Evolutionary conservation across 2,797 vertebrate species (phyloP).

Genomic region (Pygocentrus nattereri): DNA sequence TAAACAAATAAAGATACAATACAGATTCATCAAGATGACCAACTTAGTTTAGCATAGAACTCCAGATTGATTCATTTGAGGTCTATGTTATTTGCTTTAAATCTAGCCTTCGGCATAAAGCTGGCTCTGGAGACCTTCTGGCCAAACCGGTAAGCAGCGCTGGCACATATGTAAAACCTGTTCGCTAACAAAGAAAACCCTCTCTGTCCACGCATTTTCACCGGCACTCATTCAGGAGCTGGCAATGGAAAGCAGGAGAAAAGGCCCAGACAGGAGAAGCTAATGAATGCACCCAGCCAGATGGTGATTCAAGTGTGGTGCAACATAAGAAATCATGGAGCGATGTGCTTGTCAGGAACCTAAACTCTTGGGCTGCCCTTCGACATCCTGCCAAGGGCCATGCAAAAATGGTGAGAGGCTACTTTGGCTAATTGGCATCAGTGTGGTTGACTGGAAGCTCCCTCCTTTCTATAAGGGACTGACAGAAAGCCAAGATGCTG

Average conservation of each 20-base stretch:
- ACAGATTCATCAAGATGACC: background rate
- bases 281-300: slow-evolving; percentile 53
- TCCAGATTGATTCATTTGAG: background rate
- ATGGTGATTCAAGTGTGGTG: slow-evolving; percentile 56
- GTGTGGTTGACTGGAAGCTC: slow-evolving; percentile 32
- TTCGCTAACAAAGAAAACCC: slow-evolving; percentile 1
- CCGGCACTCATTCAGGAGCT: slow-evolving; percentile 20
- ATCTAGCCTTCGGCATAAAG: background rate
- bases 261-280: slow-evolving; percentile 37
- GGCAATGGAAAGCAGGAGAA: slow-evolving; percentile 44
- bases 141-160: background rate
- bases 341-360: slow-evolving; percentile 34
- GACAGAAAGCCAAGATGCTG: slow-evolving; percentile 19
- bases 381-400: slow-evolving; percentile 40
- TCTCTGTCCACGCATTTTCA: slow-evolving; percentile 7
- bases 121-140: background rate
- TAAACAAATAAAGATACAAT: background rate
- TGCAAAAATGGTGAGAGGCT: slow-evolving; percentile 36
- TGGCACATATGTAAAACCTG: background rate
- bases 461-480: slow-evolving; percentile 30
- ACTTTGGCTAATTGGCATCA: slow-evolving; percentile 46
- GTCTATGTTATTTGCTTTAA: background rate
- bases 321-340: slow-evolving; percentile 40
- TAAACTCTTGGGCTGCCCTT: slow-evolving; percentile 36
- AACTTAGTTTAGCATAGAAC: too few relatives aligned